Evolutionary conservation across 2,888 invertebrate genomes (phyloP), one percentile per base, ranked within the genome.

Genomic region (Esperia sulphurella): DNA sequence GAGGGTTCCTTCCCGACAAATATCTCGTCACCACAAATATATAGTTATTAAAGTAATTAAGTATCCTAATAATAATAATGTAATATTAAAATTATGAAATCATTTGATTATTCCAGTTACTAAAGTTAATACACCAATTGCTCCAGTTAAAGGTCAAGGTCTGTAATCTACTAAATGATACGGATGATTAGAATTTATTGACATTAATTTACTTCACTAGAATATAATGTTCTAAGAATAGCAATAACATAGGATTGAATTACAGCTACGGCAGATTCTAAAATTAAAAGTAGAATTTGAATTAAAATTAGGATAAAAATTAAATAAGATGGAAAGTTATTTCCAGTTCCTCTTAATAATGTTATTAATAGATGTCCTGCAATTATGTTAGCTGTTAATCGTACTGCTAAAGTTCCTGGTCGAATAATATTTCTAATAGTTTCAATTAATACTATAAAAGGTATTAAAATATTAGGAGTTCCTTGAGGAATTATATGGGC

Each of bases 341-440:
- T 55, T 5, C 81, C 77, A 10, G 74, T 85, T 41, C 69, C 63
- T 58, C 91, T 90, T 68, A 93, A 65, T 61, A 94, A 59, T 1
- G 92, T 92, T 89, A 94, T 75, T 70, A 94, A 59, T 78, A 94
- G 70, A 74, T 94, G 93, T 0, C 94, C 94, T 0, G 94, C 93
- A 89, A 94, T 93, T 92, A 94, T 94, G 88, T 94, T 94, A n/a
- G 94, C 94, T 5, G 92, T 91, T 86, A 94, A 69, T 56, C 94
- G 94, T 50, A 95, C 91, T 0, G 93, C 91, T 85, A 94, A 78
- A 3, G 94, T 94, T 74, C 91, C 83, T 0, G 94, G 93, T 9
- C 93, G 93, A 78, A 94, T 94, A 58, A 93, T 61, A 84, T 94
- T 94, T 63, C 94, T 94, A 81, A 93, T 92, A 94, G 21, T 21